These are phyloP conservation scores for Eupithecia pulchellata DNA, from an alignment of 2,888 invertebrate genomes.

Conservation along the genomic window DNA sequence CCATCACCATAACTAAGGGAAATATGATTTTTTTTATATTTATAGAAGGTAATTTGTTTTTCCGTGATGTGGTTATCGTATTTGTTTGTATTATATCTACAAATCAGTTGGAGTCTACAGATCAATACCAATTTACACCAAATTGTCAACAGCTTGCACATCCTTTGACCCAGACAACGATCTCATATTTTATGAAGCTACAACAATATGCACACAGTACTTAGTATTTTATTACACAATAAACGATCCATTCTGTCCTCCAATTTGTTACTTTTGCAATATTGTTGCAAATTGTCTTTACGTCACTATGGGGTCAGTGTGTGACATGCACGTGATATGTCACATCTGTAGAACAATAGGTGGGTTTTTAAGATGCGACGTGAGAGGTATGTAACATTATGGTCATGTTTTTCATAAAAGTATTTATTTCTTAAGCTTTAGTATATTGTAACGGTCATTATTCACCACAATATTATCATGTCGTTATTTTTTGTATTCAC, in stretches of 20 bases:
- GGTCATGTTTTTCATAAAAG: slow-evolving; percentile 8
- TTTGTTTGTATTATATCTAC: neutral
- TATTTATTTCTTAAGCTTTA: neutral
- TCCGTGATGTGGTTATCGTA: neutral
- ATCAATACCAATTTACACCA: neutral
- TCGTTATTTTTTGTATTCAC: neutral
- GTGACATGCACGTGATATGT: slow-evolving; percentile 50
- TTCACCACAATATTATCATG: no score
- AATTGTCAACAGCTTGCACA: neutral
- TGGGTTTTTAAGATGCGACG: slow-evolving; percentile 15
- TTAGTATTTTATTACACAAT: slow-evolving; percentile 44
- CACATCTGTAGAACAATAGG: slow-evolving; percentile 36
- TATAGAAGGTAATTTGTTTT: no score
- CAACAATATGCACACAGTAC: slow-evolving; percentile 15
- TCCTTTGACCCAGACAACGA: neutral
- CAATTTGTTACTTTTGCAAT: slow-evolving; percentile 45
- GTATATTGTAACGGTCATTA: no score
- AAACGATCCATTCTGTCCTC: slow-evolving; percentile 45
- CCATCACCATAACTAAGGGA: no score
- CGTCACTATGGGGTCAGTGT: slow-evolving; percentile 45
- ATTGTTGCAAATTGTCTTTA: slow-evolving; percentile 48
- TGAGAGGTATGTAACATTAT: slow-evolving; percentile 18
- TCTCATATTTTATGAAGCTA: slow-evolving; percentile 2
- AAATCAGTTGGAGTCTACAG: neutral
- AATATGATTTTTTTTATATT: no score